Base-by-base conservation (phyloP, 2,888 invertebrate species). In the Thereva nobilitata region DNA sequence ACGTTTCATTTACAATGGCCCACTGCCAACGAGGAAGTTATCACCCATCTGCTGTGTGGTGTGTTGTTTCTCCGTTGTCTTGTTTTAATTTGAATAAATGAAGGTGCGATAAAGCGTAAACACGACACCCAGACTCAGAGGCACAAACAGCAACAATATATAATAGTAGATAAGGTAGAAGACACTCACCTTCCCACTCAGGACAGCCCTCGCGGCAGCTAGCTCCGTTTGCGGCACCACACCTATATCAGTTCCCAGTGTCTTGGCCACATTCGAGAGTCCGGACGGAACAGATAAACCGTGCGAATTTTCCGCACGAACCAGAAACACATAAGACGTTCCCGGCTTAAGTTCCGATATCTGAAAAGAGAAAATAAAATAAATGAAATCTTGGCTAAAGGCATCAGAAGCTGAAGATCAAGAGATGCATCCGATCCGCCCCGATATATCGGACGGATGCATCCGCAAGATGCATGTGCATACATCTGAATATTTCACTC, bases 281-380 rank as follows among this genome's bases (percentile, higher is more conserved):
- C 86, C 86, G 73, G 93, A 92, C 2, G 95, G 94, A 47, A 89
- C 85, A 1, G 93, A 92, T 52, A 93, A 83, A 8, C 95, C 95
- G 76, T 93, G 89, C 8, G 88, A 86, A 78, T 94, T 95, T 82
- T 92, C 91, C 0, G 94, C 93, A 63, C 91, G 86, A 44, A 95
- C 89, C 69, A 93, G 83, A 79, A 95, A 95, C 70, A 92, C 86
- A 81, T 95, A 95, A 41, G 88, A 86, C 52, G 92, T 91, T 74
- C 90, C 91, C 1, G 92, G 89, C 74, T 88, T 88, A 71, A 94
- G 82, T 74, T 88, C 87, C 35, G 80, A 83, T 50, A 86, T 84
- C 86, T 86, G 73, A 55, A 72, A 70, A 70, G 55, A 67, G 57
- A 54, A 67, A 52, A 49, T 1, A 9, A 8, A 44, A 10, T 9